Evolutionary conservation across 2,113 vertebrate species (phyloP).

Genomic region (Oxyura jamaicensis): DNA sequence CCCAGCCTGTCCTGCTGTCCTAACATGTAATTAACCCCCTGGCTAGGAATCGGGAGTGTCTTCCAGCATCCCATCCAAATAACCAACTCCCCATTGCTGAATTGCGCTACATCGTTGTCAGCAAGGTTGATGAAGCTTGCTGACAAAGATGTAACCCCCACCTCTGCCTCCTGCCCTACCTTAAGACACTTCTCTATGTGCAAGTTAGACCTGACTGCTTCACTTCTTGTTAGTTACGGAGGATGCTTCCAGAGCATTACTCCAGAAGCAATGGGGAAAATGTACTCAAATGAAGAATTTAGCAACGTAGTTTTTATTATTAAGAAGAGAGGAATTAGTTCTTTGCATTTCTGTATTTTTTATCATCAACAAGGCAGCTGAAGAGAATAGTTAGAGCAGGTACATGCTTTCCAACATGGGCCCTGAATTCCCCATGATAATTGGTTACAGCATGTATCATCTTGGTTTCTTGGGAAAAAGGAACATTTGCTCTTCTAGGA

Average conservation of each 20-base stretch:
- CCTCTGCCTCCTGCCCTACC: not conserved
- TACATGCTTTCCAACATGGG: not conserved
- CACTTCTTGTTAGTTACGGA: not conserved
- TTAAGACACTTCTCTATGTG: not conserved
- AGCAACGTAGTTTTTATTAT: not conserved
- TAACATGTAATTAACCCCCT: not conserved
- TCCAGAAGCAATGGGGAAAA: not conserved
- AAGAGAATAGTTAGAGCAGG: not conserved
- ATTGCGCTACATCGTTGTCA: not conserved
- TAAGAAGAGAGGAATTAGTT: not conserved
- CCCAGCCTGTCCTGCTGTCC: not conserved
- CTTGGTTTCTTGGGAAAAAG: slow-evolving; percentile 15
- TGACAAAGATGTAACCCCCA: too few species aligned
- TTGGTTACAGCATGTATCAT: not conserved
- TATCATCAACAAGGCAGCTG: not conserved
- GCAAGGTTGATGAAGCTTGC: not conserved
- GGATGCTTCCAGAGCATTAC: not conserved
- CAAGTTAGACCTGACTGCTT: not conserved
- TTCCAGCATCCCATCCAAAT: not conserved
- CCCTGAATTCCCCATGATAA: not conserved
- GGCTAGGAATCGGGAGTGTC: not conserved
- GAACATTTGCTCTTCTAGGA: slow-evolving; percentile 40
- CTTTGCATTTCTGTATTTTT: not conserved
- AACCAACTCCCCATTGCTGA: not conserved
- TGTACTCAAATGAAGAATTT: not conserved